Percentiles rank a stretch among this genome's conserved stretches.
These are phyloP conservation scores for Scrobipalpa costella DNA, from an alignment of 2,888 invertebrate species.

Conservation along the genomic window DNA sequence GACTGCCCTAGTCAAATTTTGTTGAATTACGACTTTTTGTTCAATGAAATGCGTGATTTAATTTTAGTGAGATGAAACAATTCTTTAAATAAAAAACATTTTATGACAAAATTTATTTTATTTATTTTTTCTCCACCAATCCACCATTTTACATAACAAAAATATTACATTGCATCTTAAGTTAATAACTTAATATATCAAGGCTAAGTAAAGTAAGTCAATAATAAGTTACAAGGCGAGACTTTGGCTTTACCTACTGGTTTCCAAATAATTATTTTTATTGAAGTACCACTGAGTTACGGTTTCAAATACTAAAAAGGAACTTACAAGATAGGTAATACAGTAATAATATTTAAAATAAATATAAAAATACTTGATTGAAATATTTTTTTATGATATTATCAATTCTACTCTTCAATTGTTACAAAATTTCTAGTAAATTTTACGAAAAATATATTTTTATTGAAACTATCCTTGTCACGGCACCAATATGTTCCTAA, in stretches of 20 bases:
- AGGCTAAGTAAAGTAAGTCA: not conserved
- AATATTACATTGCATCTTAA: not conserved
- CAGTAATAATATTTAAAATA: not conserved
- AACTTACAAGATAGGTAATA: constrained; percentile 7
- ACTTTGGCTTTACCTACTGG: not conserved
- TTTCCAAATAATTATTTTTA: not conserved
- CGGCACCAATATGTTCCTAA: not conserved
- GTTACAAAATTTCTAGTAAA: not conserved
- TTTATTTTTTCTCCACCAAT: constrained; percentile 34
- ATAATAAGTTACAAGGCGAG: not conserved
- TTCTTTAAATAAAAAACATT: constrained; percentile 63
- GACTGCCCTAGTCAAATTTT: constrained; percentile 67
- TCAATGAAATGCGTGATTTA: constrained; percentile 64
- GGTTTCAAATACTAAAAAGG: constrained; percentile 4
- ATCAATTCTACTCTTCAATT: not conserved
- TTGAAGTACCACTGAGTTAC: constrained; percentile 7
- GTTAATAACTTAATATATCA: not conserved
- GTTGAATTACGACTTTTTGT: constrained; percentile 45
- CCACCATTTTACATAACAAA: constrained; percentile 10
- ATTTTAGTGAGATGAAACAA: constrained; percentile 62
- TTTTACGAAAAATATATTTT: not conserved
- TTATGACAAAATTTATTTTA: constrained; percentile 42
- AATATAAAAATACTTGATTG: not conserved
- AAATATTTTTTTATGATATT: not conserved
- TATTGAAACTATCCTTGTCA: not conserved